Conservation (phyloP, 2,113 vertebrate genomes). For the Leucoraja erinaceus region DNA sequence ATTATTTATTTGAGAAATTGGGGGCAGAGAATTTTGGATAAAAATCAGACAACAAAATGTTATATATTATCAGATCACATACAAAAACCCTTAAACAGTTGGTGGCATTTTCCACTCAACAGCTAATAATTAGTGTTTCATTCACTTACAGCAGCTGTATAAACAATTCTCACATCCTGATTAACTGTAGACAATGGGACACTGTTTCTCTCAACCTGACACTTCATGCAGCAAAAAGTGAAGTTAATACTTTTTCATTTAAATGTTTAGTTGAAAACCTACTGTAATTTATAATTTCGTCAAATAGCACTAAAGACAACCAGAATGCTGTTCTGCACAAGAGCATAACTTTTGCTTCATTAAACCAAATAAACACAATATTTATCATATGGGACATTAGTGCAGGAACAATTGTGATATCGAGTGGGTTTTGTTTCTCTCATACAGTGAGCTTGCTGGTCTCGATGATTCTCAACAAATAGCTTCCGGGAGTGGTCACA, state of each 20-base stretch:
- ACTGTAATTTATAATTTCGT: neutral
- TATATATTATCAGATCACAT: neutral
- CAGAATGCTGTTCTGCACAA: neutral
- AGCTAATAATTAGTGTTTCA: constrained; percentile 1
- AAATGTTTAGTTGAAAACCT: neutral
- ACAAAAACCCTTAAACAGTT: neutral
- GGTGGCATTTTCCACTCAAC: constrained; percentile 7
- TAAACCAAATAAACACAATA: neutral
- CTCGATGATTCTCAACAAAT: neutral
- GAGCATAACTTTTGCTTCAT: neutral
- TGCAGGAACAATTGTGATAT: neutral
- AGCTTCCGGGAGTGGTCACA: too few species aligned
- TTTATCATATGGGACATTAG: neutral
- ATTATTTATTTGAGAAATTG: neutral
- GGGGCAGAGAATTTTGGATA: neutral
- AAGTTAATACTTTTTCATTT: neutral
- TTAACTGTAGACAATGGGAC: neutral
- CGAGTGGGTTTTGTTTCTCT: neutral
- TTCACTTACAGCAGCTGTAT: constrained; percentile 2
- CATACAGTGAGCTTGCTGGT: neutral
- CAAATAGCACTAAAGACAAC: neutral
- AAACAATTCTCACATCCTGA: constrained; percentile 3
- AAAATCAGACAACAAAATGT: neutral
- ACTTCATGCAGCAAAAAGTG: neutral
- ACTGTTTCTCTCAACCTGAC: neutral